phyloP scores from a whole-genome alignment of 1,140 invertebrate genomes.

The Globodera ellingtonae region DNA sequence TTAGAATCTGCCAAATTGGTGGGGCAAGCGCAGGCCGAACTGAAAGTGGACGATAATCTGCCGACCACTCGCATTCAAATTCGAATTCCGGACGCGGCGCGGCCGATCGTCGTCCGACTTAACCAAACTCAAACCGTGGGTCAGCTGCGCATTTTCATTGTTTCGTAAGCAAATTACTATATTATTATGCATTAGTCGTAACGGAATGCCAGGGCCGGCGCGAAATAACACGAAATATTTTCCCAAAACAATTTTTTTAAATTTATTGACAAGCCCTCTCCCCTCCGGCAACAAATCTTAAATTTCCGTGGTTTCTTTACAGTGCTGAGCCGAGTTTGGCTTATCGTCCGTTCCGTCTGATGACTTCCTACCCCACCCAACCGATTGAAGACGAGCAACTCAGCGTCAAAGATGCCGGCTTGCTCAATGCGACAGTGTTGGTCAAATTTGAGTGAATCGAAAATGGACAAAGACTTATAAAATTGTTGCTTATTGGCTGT shows the following conservation, averaged over 20 bases:
- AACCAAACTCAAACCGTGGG: conserved; percentile 39
- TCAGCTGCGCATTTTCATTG: conserved; percentile 41
- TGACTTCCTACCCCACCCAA: conserved; percentile 42
- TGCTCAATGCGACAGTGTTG: conserved; percentile 37
- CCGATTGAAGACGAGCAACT: conserved; percentile 38
- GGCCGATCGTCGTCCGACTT: conserved; percentile 39
- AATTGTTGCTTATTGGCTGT: no score
- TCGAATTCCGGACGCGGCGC: conserved; percentile 26
- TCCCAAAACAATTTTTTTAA: not conserved
- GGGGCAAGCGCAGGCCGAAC: conserved; percentile 70
- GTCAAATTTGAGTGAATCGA: conserved; percentile 33
- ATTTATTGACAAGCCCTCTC: not conserved
- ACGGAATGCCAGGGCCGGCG: no score
- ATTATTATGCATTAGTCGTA: no score
- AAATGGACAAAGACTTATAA: no score
- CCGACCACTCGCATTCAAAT: conserved; percentile 44
- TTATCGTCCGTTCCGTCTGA: conserved; percentile 44
- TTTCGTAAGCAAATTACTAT: conserved; percentile 32
- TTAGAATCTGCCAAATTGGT: conserved; percentile 34
- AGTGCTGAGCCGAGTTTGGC: conserved; percentile 39
- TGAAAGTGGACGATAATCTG: conserved; percentile 66
- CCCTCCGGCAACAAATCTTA: not conserved
- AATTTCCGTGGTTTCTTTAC: not conserved
- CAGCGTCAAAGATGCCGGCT: conserved; percentile 40
- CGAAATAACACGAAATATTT: not conserved